A percentile compares a stretch with the other conserved stretches of the same genome.
Evolutionary conservation across 2,797 vertebrate species (phyloP).

Genomic region (Naso thynnoides): DNA sequence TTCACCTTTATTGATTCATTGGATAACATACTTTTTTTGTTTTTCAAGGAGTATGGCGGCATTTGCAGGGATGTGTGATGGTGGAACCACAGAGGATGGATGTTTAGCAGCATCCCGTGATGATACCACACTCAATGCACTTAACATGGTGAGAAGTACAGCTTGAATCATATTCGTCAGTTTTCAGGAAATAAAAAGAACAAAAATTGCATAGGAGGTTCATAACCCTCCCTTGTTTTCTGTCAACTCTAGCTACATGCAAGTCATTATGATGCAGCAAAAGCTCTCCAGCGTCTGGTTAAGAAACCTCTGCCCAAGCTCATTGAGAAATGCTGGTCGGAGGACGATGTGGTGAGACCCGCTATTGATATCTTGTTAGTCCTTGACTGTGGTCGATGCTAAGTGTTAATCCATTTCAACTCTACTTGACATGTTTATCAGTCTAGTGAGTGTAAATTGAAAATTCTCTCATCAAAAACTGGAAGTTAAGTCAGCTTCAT

Average conservation of each 20-base stretch:
- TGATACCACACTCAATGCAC: conserved; percentile 96
- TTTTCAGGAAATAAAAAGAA: background rate
- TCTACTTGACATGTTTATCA: background rate
- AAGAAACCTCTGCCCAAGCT: conserved; percentile 98
- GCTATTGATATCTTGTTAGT: conserved; percentile 6
- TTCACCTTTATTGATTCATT: background rate
- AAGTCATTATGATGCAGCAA: conserved; percentile 96
- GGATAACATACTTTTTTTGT: conserved; percentile 21
- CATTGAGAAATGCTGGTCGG: conserved; percentile 99
- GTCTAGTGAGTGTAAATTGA: background rate
- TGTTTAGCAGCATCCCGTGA: conserved; percentile 98
- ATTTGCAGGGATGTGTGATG: conserved; percentile 99
- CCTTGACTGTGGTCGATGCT: background rate
- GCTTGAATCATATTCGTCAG: background rate
- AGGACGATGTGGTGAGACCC: conserved; percentile 94
- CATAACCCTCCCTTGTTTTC: background rate
- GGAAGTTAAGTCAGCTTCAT: background rate
- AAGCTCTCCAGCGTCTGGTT: conserved; percentile 98
- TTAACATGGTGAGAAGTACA: conserved; percentile 90
- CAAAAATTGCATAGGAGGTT: background rate
- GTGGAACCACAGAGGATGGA: conserved; percentile 97
- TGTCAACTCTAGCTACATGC: conserved; percentile 90
- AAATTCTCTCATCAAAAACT: background rate
- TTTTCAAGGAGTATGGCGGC: conserved; percentile 96
- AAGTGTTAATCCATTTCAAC: conserved; percentile 12